phyloP scores from a whole-genome alignment of 2,797 vertebrate species.

The Menidia menidia region DNA sequence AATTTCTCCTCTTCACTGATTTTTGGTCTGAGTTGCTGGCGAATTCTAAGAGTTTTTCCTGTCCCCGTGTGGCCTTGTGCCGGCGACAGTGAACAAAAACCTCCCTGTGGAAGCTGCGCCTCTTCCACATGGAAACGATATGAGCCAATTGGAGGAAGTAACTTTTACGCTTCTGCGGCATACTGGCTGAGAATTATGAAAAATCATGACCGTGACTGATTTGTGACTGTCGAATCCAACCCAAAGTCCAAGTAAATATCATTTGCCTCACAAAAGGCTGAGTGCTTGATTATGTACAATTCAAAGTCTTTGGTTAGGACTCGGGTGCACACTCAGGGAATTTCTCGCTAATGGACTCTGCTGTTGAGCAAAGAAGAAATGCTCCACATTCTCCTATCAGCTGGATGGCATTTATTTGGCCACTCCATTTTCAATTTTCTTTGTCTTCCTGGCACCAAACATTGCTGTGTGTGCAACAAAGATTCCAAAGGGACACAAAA shows the following conservation, averaged over 20 bases:
- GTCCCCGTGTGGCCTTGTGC: slow-evolving; percentile 54
- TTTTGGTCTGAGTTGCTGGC: slow-evolving; percentile 50
- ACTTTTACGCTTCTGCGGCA: slow-evolving; percentile 18
- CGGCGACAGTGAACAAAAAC: slow-evolving; percentile 28
- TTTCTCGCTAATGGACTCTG: slow-evolving; percentile 45
- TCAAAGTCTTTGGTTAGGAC: slow-evolving; percentile 43
- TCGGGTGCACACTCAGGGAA: slow-evolving; percentile 41
- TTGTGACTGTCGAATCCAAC: slow-evolving; percentile 28
- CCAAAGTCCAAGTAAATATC: slow-evolving; percentile 45
- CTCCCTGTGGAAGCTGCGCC: slow-evolving; percentile 25
- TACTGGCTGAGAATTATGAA: slow-evolving; percentile 21
- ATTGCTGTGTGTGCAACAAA: slow-evolving; percentile 40
- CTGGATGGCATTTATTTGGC: slow-evolving; percentile 61
- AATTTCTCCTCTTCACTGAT: slow-evolving; percentile 71
- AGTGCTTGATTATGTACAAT: slow-evolving; percentile 49
- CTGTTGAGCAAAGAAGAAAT: not conserved
- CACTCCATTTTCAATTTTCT: slow-evolving; percentile 48
- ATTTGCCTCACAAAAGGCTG: slow-evolving; percentile 39
- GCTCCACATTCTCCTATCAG: slow-evolving; percentile 24
- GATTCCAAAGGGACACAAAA: slow-evolving; percentile 46
- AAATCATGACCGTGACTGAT: slow-evolving; percentile 27
- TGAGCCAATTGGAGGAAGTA: not conserved
- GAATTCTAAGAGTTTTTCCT: slow-evolving; percentile 50
- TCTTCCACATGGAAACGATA: slow-evolving; percentile 10
- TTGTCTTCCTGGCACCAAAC: slow-evolving; percentile 46